Evolutionary conservation across 37 sponge, comb jelly and placozoan genomes (phyloP).

Genomic region (Chondrilla cf. caribensis): DNA sequence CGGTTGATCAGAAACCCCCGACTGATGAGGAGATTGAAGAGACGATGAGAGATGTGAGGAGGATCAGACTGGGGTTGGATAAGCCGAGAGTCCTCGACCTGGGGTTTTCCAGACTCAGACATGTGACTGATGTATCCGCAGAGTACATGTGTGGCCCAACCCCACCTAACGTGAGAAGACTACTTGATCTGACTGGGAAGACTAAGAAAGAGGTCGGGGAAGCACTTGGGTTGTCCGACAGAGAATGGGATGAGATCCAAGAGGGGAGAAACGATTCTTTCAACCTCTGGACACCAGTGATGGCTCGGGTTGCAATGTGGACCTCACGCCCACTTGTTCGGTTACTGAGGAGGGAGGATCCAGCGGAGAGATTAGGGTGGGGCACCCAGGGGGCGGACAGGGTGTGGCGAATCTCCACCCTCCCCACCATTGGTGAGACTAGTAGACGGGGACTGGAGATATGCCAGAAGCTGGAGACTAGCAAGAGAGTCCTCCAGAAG

Average conservation of each 20-base stretch:
- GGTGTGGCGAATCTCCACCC: background rate
- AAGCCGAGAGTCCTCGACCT: background rate
- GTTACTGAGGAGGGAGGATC: conserved; percentile 2
- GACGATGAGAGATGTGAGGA: background rate
- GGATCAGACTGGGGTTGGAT: background rate
- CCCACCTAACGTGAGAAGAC: background rate
- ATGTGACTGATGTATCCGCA: background rate
- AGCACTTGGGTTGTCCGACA: background rate
- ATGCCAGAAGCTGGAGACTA: background rate
- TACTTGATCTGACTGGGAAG: background rate
- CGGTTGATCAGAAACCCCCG: too few species aligned
- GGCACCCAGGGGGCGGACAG: background rate
- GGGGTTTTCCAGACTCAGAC: background rate
- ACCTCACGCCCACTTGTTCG: background rate
- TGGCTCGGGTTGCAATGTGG: background rate
- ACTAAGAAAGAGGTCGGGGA: background rate
- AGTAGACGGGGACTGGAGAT: background rate
- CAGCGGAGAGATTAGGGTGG: conserved; percentile 1
- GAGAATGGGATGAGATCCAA: background rate
- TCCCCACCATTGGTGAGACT: conserved; percentile 8
- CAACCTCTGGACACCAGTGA: background rate
- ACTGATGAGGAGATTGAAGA: too few species aligned
- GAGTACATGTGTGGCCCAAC: background rate
- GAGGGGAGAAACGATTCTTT: background rate
- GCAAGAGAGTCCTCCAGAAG: too few species aligned